phyloP scores from a whole-genome alignment of 2,888 invertebrate genomes.

The Mesorhabditis spiculigera region DNA sequence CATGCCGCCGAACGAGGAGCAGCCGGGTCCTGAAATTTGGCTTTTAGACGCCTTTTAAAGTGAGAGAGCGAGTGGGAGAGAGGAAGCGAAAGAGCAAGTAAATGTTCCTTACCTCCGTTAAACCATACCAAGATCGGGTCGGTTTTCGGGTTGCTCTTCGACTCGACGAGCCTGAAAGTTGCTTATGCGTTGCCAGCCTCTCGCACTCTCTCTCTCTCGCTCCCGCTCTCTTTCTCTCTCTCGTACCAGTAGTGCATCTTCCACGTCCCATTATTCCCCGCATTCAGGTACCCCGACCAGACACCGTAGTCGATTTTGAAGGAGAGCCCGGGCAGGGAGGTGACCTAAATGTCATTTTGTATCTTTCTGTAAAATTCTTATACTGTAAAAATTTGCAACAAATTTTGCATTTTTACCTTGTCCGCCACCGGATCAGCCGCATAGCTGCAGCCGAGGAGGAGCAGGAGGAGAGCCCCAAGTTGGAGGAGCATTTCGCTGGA shows the following conservation, averaged over 20 bases:
- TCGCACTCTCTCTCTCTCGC: too few relatives aligned
- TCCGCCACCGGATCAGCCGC: background rate
- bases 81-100: too few relatives aligned
- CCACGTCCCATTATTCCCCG: slow-evolving; percentile 56
- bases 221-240: too few relatives aligned
- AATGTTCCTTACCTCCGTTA: slow-evolving; percentile 61
- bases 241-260: slow-evolving; percentile 61
- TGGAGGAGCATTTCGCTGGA: background rate
- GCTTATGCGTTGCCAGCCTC: background rate
- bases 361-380: too few relatives aligned
- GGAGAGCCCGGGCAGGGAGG: slow-evolving; percentile 59
- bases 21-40: slow-evolving; percentile 56
- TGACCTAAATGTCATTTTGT: slow-evolving; percentile 45
- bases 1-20: slow-evolving; percentile 42
- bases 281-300: slow-evolving; percentile 62
- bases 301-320: slow-evolving; percentile 59
- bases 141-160: slow-evolving; percentile 56
- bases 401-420: background rate
- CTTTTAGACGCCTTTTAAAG: too few relatives aligned
- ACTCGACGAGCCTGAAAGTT: slow-evolving; percentile 60
- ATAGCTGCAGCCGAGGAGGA: too few relatives aligned
- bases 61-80: too few relatives aligned
- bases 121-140: slow-evolving; percentile 63
- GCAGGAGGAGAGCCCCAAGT: background rate
- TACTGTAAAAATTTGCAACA: too few relatives aligned